Evolutionary conservation across 2,888 invertebrate genomes (phyloP).

Genomic region (Mesopsocus fuscifrons): DNA sequence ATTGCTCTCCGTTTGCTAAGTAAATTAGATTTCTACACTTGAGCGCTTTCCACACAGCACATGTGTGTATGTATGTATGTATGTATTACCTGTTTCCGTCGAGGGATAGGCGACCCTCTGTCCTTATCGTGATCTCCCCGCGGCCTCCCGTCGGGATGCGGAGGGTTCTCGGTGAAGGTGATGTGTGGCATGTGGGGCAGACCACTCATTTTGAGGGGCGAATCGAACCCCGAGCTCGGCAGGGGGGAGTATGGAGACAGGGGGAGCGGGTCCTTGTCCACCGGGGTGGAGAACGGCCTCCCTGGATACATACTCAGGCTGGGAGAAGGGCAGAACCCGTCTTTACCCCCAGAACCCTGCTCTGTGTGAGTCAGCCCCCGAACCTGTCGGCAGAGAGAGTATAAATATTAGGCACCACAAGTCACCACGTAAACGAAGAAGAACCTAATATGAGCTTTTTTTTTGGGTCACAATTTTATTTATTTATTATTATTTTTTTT

Average conservation of each 20-base stretch:
- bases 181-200: slow-evolving; percentile 29
- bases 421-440: background rate
- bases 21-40: no score
- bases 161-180: slow-evolving; percentile 28
- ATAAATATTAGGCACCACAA: background rate
- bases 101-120: slow-evolving; percentile 47
- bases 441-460: background rate
- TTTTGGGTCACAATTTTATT: no score
- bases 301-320: slow-evolving; percentile 13
- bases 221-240: slow-evolving; percentile 23
- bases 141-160: slow-evolving; percentile 23
- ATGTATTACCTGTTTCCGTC: slow-evolving; percentile 53
- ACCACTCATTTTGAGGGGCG: slow-evolving; percentile 19
- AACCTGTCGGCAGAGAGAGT: slow-evolving; percentile 26
- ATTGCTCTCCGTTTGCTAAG: no score
- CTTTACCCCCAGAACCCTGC: slow-evolving; percentile 23
- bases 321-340: slow-evolving; percentile 25
- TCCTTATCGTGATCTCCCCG: slow-evolving; percentile 22
- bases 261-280: slow-evolving; percentile 12
- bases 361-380: slow-evolving; percentile 48
- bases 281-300: slow-evolving; percentile 11
- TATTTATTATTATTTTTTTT: no score
- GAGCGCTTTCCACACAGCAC: no score
- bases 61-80: no score
- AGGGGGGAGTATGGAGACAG: slow-evolving; percentile 14